Evolutionary conservation across 35 echinoderm and acorn worm genomes (phyloP), one percentile per base, ranked within the genome.

Genomic region (Apostichopus japonicus): DNA sequence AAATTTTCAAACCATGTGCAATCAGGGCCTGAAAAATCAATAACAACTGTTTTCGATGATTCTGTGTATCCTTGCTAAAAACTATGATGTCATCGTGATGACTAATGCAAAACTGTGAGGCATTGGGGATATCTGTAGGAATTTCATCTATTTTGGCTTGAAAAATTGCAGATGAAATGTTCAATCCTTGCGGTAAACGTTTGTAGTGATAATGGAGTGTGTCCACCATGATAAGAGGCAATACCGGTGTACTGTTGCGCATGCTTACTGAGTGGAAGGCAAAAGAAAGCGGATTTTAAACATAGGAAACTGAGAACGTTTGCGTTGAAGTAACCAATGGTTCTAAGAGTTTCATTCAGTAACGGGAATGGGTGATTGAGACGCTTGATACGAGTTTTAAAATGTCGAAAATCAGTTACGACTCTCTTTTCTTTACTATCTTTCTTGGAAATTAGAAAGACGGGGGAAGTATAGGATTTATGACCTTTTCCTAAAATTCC

Each of bases 401-500:
- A 24, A 53, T 86, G 24, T 5, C 91, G 91, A 86, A 93, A 93
- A 77, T 93, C 91, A 17, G 91, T 93, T 6, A 93, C 84, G 6
- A 93, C 92, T 63, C 92, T 59, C 79, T 93, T 93, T 9, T 93
- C 92, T 54, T 27, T 77, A 7, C 17, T 89, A 55, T 63, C 77
- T 54, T 93, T 93, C 72, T 93, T 93, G 27, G 92, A 63, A 90
- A 93, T 63, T 1, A 93, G 92, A 16, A 93, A 80, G 13, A 93
- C 92, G 6, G 92, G 84, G n/a, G 92, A 93, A 8, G 92, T 93
- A 75, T 93, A 93, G 8, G 92, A 93, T 93, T 93, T 87, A 21
- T 80, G 92, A 56, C 84, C 92, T 1, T 51, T 21, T 93, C 70
- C 92, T 77, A 93, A 72, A 54, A 93, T 93, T 13, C 92, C 86